A percentile compares a stretch with the other conserved stretches of the same genome.
Evolutionary conservation across 2,888 invertebrate species (phyloP).

Genomic region (Folsomia manolachei): DNA sequence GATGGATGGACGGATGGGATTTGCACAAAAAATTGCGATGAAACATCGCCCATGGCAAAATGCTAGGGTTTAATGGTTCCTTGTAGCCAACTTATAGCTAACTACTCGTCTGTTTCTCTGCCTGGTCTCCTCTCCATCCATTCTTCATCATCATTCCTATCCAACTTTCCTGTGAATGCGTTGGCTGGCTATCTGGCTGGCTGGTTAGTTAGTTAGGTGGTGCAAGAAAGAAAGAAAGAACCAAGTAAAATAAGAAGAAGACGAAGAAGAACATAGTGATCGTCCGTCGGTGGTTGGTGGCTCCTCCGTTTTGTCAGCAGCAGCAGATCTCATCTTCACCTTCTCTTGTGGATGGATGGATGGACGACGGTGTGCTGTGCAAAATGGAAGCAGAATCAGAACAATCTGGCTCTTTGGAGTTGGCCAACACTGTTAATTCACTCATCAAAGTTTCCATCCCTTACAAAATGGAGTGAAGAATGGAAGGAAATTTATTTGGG

Average conservation of each 20-base stretch:
- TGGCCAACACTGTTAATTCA: too few species aligned
- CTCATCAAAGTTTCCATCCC: too few species aligned
- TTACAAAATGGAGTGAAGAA: too few species aligned
- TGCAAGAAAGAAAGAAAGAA: slow-evolving; percentile 23
- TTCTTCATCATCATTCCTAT: background rate
- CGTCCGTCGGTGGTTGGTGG: too few species aligned
- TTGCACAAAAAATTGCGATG: slow-evolving; percentile 21
- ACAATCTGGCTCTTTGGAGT: background rate
- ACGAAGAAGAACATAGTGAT: too few species aligned
- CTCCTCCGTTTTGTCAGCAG: too few species aligned
- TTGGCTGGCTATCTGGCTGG: background rate
- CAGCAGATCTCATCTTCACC: background rate
- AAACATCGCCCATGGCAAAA: slow-evolving; percentile 17
- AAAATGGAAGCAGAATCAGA: background rate
- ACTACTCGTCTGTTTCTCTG: background rate
- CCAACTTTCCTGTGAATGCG: background rate
- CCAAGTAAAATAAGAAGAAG: too few species aligned
- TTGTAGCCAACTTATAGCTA: background rate
- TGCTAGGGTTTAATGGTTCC: background rate
- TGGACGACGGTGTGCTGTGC: background rate
- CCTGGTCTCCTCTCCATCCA: background rate
- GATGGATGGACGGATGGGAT: background rate
- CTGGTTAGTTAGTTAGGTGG: background rate
- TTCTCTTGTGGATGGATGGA: background rate
- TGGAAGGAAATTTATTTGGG: too few species aligned